Base-by-base conservation (phyloP, 2,888 invertebrate genomes). In the Dasypolia templi region DNA sequence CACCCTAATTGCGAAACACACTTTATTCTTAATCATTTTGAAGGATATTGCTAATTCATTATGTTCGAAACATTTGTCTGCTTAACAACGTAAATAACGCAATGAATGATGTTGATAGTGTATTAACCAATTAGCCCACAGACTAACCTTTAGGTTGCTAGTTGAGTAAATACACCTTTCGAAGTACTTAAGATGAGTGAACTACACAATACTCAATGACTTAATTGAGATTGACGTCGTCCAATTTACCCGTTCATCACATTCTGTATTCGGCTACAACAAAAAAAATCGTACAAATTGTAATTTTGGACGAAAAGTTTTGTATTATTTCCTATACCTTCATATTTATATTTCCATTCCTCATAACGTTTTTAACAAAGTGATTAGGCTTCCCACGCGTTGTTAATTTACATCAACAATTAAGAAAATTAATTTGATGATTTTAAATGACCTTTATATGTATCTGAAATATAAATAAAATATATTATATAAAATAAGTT, bases 321-420 rank as follows among this genome's bases (percentile, higher is more conserved):
- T n/a, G n/a, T n/a, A n/a, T n/a, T n/a, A n/a, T n/a, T n/a, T n/a
- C n/a, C n/a, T n/a, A n/a, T n/a, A n/a, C n/a, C n/a, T n/a, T n/a
- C n/a, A n/a, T n/a, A n/a, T n/a, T n/a, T n/a, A n/a, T 67, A 39
- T 68, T 65, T 68, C 39, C 1, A 3, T 49, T 39, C 26, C 44
- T 29, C 58, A 44, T 19, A 68, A 61, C 32, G 19, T 39, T n/a
- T n/a, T n/a, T 56, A 51, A 51, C 46, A 56, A 32, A 63, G 53
- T 22, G 49, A 14, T 51, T 35, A 19, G 39, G 35, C 59, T 59
- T 53, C 78, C 68, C 72, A 80, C 78, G 56, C 59, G n/a, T 26
- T 63, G 39, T 72, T 46, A 46, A 68, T 80, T 64, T 81, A 35
- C 35, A 59, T 62, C n/a, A 66, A 26, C 82, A 70, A 79, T 79